Percentiles rank a stretch among this genome's conserved stretches.
Evolutionary conservation across 2,113 vertebrate species (phyloP).

Genomic region (Leptocoma aspasia): DNA sequence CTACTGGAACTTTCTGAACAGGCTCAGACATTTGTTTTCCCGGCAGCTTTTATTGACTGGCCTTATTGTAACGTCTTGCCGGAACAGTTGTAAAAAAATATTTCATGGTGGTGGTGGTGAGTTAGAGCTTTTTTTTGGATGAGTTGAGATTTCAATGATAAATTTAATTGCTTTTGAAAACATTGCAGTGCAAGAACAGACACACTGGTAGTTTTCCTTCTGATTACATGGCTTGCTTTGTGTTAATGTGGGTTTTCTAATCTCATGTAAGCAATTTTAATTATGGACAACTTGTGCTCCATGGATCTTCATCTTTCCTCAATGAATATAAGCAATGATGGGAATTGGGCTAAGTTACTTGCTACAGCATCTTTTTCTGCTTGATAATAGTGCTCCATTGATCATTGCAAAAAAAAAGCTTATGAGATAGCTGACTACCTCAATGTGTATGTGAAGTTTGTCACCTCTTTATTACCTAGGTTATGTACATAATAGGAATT

Average conservation of each 20-base stretch:
- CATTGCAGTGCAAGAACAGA: not conserved
- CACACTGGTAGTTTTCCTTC: not conserved
- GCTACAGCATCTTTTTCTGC: not conserved
- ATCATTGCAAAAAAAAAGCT: constrained; percentile 7
- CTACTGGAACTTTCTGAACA: not conserved
- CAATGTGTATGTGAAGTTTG: not conserved
- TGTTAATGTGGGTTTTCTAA: not conserved
- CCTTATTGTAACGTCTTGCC: not conserved
- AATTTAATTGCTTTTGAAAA: not conserved
- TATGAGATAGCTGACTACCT: not conserved
- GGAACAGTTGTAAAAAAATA: not conserved
- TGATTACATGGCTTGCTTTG: not conserved
- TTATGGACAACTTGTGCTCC: not conserved
- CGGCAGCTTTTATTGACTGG: not conserved
- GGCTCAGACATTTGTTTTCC: not conserved
- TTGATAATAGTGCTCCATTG: constrained; percentile 2
- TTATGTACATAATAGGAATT: constrained; percentile 4
- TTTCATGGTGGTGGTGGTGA: not conserved
- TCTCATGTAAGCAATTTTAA: not conserved
- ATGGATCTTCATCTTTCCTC: not conserved
- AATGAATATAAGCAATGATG: not conserved
- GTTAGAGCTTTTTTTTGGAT: not conserved
- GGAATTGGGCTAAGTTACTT: not conserved
- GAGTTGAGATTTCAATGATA: not conserved
- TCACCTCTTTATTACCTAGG: constrained; percentile 20